Percentiles rank a stretch among this genome's conserved stretches.
Evolutionary conservation across 2,797 vertebrate species (phyloP).

Genomic region (Clarias fuscus): DNA sequence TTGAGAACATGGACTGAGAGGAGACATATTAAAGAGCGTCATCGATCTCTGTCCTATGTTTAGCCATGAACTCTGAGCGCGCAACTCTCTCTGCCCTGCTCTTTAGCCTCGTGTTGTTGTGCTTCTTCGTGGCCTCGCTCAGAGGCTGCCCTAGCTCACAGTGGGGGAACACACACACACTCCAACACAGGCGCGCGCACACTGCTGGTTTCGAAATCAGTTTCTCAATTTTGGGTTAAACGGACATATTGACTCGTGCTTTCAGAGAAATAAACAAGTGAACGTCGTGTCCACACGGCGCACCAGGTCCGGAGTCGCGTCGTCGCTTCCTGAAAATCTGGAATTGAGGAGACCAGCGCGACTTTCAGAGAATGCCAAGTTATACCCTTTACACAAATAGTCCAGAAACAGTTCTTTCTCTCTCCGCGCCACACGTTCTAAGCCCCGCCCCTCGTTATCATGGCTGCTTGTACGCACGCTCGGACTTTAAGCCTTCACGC

Average conservation of each 20-base stretch:
- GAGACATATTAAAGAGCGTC: neutral
- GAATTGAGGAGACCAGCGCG: neutral
- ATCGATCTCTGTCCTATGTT: conserved; percentile 20
- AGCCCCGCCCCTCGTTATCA: neutral
- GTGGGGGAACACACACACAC: neutral
- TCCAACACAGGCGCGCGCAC: neutral
- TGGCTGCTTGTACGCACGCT: neutral
- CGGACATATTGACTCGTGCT: neutral
- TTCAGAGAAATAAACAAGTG: conserved; percentile 4
- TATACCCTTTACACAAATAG: too few species aligned
- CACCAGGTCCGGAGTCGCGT: neutral
- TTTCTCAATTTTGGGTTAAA: conserved; percentile 13
- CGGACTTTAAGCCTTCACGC: neutral
- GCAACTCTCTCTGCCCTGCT: conserved; percentile 31
- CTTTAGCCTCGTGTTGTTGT: conserved; percentile 49
- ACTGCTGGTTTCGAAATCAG: neutral
- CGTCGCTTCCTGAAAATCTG: neutral
- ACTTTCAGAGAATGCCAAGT: neutral
- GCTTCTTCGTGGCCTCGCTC: conserved; percentile 39
- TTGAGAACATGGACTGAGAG: neutral
- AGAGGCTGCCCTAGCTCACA: conserved; percentile 15
- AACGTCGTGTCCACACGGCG: neutral
- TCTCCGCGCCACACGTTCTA: neutral
- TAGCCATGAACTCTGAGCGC: neutral
- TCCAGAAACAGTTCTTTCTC: too few species aligned